A percentile compares a stretch with the other conserved stretches of the same genome.
phyloP scores from a whole-genome alignment of 2,888 invertebrate species.

The Plagodis dolabraria region DNA sequence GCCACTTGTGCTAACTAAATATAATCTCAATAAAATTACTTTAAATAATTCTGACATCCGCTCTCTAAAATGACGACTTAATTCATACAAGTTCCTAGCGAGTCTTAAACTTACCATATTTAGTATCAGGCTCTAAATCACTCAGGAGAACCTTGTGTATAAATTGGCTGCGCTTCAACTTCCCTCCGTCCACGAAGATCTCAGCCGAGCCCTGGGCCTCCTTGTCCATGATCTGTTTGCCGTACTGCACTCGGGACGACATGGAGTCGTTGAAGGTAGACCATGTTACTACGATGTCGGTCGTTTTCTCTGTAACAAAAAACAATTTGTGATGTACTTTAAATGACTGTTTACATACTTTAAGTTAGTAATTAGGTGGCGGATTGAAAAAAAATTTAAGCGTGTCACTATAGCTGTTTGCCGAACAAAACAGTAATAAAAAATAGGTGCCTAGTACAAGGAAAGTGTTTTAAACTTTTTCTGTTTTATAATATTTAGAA shows the following conservation, averaged over 20 bases:
- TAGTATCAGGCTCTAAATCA: constrained; percentile 85
- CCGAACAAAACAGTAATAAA: too few species aligned
- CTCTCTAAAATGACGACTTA: too few species aligned
- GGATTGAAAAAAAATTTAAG: too few species aligned
- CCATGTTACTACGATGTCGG: constrained; percentile 93
- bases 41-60: too few species aligned
- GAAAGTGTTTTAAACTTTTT: too few species aligned
- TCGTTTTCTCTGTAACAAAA: constrained; percentile 81
- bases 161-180: constrained; percentile 86
- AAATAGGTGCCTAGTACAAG: too few species aligned
- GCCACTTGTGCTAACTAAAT: too few species aligned
- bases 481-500: too few species aligned
- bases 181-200: constrained; percentile 91
- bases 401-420: too few species aligned
- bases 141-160: constrained; percentile 90
- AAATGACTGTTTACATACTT: too few species aligned
- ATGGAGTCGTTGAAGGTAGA: constrained; percentile 89
- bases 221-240: constrained; percentile 85
- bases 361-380: too few species aligned
- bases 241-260: constrained; percentile 90
- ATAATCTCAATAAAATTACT: too few species aligned
- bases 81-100: neutral
- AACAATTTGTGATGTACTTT: neutral
- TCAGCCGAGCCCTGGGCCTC: constrained; percentile 83
- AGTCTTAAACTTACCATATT: constrained; percentile 80